Conservation (phyloP, 1,140 invertebrate species). For the Oryctes rhinoceros region DNA sequence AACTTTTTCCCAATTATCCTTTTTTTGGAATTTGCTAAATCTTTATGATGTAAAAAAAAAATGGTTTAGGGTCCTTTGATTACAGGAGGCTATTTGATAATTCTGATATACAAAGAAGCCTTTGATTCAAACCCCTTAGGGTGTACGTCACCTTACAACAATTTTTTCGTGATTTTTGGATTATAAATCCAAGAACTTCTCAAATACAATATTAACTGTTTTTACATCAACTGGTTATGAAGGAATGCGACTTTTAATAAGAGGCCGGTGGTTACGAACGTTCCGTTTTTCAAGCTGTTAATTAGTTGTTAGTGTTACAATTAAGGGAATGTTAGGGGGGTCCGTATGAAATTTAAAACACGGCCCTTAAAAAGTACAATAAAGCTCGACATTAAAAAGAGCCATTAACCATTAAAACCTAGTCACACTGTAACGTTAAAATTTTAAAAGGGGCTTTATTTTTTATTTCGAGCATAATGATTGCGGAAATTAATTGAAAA, state of each 20-base stretch:
- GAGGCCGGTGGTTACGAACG: background rate
- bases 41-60: too few relatives aligned
- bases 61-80: too few relatives aligned
- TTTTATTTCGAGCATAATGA: slow-evolving; percentile 3
- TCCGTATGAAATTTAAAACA: background rate
- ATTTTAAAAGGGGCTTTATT: slow-evolving; percentile 1
- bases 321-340: background rate
- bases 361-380: slow-evolving; percentile 19
- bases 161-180: too few relatives aligned
- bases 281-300: slow-evolving; percentile 22
- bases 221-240: too few relatives aligned
- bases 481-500: slow-evolving; percentile 35
- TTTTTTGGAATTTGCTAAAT: too few relatives aligned
- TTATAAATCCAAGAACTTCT: too few relatives aligned
- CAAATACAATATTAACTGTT: too few relatives aligned
- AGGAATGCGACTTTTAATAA: background rate
- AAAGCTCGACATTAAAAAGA: slow-evolving; percentile 1
- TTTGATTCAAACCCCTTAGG: too few relatives aligned
- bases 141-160: too few relatives aligned
- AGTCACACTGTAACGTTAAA: background rate
- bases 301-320: slow-evolving; percentile 21
- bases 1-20: too few relatives aligned
- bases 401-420: slow-evolving; percentile 26
- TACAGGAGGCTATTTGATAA: too few relatives aligned
- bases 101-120: too few relatives aligned